These are phyloP conservation scores for Melinaea marsaeus DNA, from an alignment of 2,888 invertebrate genomes.

Conservation along the genomic window DNA sequence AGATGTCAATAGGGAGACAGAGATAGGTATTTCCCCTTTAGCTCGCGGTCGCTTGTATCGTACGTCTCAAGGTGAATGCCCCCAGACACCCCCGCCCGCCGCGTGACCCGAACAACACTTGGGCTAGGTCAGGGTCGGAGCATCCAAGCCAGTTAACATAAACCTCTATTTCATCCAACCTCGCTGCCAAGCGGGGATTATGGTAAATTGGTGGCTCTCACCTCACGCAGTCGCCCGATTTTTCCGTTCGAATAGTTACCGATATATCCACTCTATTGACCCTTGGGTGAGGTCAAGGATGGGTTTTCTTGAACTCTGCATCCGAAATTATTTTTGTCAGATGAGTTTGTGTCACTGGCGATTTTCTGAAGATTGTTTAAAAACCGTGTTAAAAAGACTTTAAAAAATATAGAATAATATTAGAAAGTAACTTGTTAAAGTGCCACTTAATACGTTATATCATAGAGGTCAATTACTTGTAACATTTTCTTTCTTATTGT, in stretches of 20 bases:
- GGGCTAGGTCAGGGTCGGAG: constrained; percentile 74
- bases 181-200: constrained; percentile 36
- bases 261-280: constrained; percentile 60
- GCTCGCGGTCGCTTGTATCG: constrained; percentile 50
- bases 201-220: constrained; percentile 41
- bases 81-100: constrained; percentile 65
- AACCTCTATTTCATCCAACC: constrained; percentile 41
- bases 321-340: constrained; percentile 11
- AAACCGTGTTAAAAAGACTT: too few species aligned
- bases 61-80: constrained; percentile 74
- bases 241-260: constrained; percentile 72
- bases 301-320: constrained; percentile 28
- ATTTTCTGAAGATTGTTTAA: too few species aligned
- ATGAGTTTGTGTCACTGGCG: too few species aligned
- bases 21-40: constrained; percentile 31
- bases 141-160: constrained; percentile 49
- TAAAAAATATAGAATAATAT: too few species aligned
- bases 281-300: constrained; percentile 63
- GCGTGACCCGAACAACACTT: constrained; percentile 72
- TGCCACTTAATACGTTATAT: too few species aligned
- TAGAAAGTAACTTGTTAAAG: too few species aligned
- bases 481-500: too few species aligned
- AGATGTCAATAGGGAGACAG: constrained; percentile 20
- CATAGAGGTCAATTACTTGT: too few species aligned
- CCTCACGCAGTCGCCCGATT: constrained; percentile 61